Evolutionary conservation across 2,113 vertebrate species (phyloP).

Genomic region (Xiphias gladius): DNA sequence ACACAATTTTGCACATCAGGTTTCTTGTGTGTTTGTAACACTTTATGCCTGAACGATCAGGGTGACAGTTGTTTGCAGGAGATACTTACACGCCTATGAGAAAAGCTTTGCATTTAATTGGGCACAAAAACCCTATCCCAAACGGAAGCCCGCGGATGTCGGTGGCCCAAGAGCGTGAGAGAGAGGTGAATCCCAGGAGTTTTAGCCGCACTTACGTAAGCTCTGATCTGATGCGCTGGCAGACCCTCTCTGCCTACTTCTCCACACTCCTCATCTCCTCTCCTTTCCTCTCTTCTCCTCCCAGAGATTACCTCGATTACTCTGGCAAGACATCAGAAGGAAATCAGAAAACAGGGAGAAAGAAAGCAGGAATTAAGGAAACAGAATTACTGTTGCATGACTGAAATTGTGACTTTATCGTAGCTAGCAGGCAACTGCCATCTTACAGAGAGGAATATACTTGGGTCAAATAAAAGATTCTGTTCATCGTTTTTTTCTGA

Average conservation of each 20-base stretch:
- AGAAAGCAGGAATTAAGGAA: conserved; percentile 23
- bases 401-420: conserved; percentile 59
- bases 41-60: neutral
- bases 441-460: conserved; percentile 30
- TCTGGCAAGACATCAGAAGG: conserved; percentile 73
- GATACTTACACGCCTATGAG: conserved; percentile 5
- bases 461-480: conserved; percentile 63
- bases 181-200: conserved; percentile 59
- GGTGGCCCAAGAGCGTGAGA: conserved; percentile 17
- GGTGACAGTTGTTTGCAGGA: conserved; percentile 4
- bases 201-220: conserved; percentile 61
- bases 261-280: conserved; percentile 54
- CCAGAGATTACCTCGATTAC: conserved; percentile 77
- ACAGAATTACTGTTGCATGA: conserved; percentile 65
- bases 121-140: conserved; percentile 14
- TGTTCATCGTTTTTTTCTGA: conserved; percentile 1
- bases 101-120: conserved; percentile 47
- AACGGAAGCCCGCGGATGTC: neutral
- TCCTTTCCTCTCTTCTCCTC: conserved; percentile 52
- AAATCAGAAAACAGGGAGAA: conserved; percentile 60
- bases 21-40: neutral
- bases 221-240: conserved; percentile 67
- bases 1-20: neutral
- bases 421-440: conserved; percentile 55
- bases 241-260: conserved; percentile 53